Evolutionary conservation across 2,113 vertebrate species (phyloP), one percentile per base, ranked within the genome.

Genomic region (Heloderma charlesbogerti): DNA sequence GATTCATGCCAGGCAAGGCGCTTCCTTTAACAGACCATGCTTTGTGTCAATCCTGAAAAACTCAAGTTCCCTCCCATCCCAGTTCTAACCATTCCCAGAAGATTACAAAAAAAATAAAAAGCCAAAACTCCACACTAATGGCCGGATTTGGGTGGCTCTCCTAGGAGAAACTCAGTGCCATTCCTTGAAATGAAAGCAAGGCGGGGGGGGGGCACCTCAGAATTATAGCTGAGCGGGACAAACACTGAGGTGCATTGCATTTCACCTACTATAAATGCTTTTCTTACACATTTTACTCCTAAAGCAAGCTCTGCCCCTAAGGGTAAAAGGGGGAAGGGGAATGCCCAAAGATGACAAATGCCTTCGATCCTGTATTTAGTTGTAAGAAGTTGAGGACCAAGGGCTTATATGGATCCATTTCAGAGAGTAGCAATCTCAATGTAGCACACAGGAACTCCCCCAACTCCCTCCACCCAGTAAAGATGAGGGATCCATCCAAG

Each of bases 291-390:
- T 25, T 77, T 45, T 27, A 89, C 51, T 91, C 90, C 91, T 90
- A 90, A 88, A 1, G 86, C 67, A 74, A 88, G 60, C 67, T 91
- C 71, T 94, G 92, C 92, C 93, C 93, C 93, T 93, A 95, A n/a
- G 84, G 88, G 86, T 63, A 75, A 90, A 25, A 51, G 31, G 29
- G 87, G 94, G 90, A 90, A 37, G 48, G 79, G 48, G 45, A 18
- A 54, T 0, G 34, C 13, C 72, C 60, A 88, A 75, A 93, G 34
- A 22, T 54, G 84, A 77, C 4, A 20, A 80, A 86, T n/a, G 81
- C 43, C 3, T 0, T 88, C 82, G 78, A 89, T 93, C 94, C 88
- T 77, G 79, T 84, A 31, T 0, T n/a, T 77, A 60, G 54, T 69
- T n/a, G 75, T 63, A 82, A 92, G 86, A 34, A 75, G 20, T n/a